Evolutionary conservation across 53 echinoderm and acorn worm species (phyloP).

Genomic region (Antedon mediterranea): DNA sequence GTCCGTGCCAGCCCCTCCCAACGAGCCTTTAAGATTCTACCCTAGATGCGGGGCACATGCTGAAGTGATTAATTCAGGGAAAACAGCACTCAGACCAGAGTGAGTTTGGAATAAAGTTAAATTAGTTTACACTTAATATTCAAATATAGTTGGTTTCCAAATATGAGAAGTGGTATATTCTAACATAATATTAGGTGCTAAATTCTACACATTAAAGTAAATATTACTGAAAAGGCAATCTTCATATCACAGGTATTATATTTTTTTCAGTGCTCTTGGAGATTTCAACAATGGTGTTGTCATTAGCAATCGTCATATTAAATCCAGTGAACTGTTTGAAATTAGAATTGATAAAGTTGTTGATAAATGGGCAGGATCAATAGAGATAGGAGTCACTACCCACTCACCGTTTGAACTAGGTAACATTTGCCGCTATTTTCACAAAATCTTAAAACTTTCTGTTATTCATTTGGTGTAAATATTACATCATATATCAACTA

Average conservation of each 20-base stretch:
- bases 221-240: background rate
- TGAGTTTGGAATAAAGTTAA: too few relatives aligned
- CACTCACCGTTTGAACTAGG: slow-evolving; percentile 56
- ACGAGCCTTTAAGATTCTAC: background rate
- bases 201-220: background rate
- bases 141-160: too few relatives aligned
- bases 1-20: background rate
- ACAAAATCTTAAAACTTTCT: too few relatives aligned
- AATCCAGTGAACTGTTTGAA: slow-evolving; percentile 53
- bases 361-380: slow-evolving; percentile 41
- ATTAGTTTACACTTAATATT: too few relatives aligned
- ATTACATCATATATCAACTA: too few relatives aligned
- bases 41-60: slow-evolving; percentile 36
- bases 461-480: too few relatives aligned
- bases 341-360: slow-evolving; percentile 42
- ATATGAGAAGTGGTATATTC: too few relatives aligned
- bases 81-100: slow-evolving; percentile 66
- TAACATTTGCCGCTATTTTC: slow-evolving; percentile 11
- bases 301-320: slow-evolving; percentile 45
- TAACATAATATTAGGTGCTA: background rate
- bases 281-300: slow-evolving; percentile 63
- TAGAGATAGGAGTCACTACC: slow-evolving; percentile 57
- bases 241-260: too few relatives aligned
- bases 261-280: slow-evolving; percentile 32
- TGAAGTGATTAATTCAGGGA: slow-evolving; percentile 39